Conservation (phyloP, 2,797 vertebrate genomes). For the Cirrhinus mrigala region DNA sequence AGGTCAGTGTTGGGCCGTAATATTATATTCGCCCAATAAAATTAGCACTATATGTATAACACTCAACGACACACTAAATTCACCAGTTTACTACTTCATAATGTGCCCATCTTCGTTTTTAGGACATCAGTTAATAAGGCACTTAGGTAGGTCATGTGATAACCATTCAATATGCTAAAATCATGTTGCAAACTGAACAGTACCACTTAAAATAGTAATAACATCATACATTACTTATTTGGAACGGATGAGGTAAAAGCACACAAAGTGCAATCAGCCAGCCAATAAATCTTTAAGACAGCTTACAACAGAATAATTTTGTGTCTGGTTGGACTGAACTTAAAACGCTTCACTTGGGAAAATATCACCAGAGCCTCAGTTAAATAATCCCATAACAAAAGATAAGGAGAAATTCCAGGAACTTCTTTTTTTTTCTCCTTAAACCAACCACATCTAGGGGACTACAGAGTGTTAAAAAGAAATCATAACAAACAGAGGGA, state of each 20-base stretch:
- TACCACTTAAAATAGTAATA: conserved; percentile 3
- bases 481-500: conserved; percentile 70
- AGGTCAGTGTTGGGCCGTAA: no score
- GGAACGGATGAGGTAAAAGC: background rate
- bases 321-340: conserved; percentile 35
- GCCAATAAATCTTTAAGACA: conserved; percentile 5
- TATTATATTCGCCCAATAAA: background rate
- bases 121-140: background rate
- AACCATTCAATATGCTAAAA: background rate
- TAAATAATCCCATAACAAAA: conserved; percentile 45
- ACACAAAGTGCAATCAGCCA: conserved; percentile 13
- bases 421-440: conserved; percentile 40
- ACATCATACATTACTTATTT: conserved; percentile 1
- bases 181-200: background rate
- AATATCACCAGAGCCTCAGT: conserved; percentile 38
- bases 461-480: conserved; percentile 56
- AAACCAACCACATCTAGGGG: conserved; percentile 34
- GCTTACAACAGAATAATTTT: conserved; percentile 7
- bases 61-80: background rate
- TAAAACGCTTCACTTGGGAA: conserved; percentile 49
- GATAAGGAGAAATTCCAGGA: conserved; percentile 39
- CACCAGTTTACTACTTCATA: background rate
- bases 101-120: conserved; percentile 6
- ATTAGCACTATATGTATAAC: background rate
- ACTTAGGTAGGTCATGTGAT: background rate